Evolutionary conservation across 2,797 vertebrate species (phyloP).

Genomic region (Acrocephalus scirpaceus): DNA sequence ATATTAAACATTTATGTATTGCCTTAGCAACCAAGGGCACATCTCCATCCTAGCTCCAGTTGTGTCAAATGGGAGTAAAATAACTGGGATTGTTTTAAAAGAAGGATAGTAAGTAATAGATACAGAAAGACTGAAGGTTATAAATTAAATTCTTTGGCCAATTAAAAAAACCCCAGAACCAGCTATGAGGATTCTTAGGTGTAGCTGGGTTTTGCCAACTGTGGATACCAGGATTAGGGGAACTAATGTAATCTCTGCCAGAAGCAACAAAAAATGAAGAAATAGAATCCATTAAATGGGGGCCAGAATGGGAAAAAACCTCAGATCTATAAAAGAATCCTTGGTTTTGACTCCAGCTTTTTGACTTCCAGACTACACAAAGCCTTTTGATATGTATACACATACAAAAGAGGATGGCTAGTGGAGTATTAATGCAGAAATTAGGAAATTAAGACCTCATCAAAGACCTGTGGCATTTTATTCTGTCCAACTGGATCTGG

Average conservation of each 20-base stretch:
- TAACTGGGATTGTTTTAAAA: not conserved
- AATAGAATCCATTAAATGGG: not conserved
- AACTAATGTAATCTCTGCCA: not conserved
- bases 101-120: not conserved
- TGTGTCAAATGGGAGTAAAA: not conserved
- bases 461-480: not conserved
- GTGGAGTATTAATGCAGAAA: not conserved
- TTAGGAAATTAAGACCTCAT: not conserved
- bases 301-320: not conserved
- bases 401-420: not conserved
- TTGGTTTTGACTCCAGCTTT: not conserved
- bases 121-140: not conserved
- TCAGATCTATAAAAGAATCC: not conserved
- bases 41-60: not conserved
- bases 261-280: not conserved
- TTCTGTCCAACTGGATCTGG: not conserved
- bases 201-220: fast-evolving
- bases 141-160: not conserved
- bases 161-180: not conserved
- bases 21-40: not conserved
- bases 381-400: not conserved
- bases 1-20: not conserved
- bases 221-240: not conserved
- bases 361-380: not conserved
- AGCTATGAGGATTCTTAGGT: not conserved